Evolutionary conservation across 1,140 invertebrate species (phyloP).

Genomic region (Berghia stephanieae): DNA sequence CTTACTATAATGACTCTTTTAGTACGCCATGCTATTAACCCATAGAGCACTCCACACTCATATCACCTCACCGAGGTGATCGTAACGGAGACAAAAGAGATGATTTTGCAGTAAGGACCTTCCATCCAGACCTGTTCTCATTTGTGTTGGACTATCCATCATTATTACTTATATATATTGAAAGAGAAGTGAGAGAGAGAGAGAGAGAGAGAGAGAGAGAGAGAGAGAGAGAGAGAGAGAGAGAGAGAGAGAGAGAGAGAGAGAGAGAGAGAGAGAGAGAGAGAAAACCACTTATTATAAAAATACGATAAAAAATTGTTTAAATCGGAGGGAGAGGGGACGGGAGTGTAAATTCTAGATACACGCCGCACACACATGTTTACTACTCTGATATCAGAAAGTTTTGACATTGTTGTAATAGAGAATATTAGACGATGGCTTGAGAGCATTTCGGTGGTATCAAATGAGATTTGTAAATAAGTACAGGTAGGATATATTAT

Average conservation of each 20-base stretch:
- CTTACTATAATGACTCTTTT: too few species aligned
- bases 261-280: not conserved
- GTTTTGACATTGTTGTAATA: not conserved
- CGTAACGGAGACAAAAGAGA: not conserved
- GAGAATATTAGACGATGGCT: not conserved
- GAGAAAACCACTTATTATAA: not conserved
- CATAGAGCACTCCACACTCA: not conserved
- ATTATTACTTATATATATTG: not conserved
- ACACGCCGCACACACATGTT: not conserved
- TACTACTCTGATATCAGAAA: not conserved
- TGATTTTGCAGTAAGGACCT: not conserved
- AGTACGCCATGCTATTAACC: too few species aligned
- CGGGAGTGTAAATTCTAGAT: too few species aligned
- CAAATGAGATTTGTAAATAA: too few species aligned
- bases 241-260: not conserved
- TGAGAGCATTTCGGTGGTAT: too few species aligned
- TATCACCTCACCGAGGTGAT: not conserved
- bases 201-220: constrained; percentile 27
- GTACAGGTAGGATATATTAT: too few species aligned
- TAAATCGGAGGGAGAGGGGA: too few species aligned
- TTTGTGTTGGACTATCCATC: too few species aligned
- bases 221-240: constrained; percentile 23
- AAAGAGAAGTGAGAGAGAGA: constrained; percentile 21
- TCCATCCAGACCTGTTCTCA: too few species aligned
- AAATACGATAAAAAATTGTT: too few species aligned